Percentiles rank a stretch among this genome's conserved stretches.
Evolutionary conservation across 2,888 invertebrate genomes (phyloP).

Genomic region (Brachyptera risi): DNA sequence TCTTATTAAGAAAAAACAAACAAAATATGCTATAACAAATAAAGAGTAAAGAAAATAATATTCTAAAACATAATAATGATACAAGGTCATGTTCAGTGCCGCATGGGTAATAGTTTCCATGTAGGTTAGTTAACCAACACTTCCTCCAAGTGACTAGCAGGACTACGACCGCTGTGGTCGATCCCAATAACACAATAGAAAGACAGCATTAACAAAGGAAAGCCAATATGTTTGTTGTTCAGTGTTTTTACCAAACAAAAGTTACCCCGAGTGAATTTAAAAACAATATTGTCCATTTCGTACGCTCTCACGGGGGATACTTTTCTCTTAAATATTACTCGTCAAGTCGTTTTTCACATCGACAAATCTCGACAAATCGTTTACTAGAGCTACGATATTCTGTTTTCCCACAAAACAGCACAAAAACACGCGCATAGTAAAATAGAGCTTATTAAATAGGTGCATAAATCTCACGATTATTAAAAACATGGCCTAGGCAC

Average conservation of each 20-base stretch:
- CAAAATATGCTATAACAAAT: constrained; percentile 37
- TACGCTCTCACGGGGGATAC: constrained; percentile 6
- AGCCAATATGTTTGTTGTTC: too few species aligned
- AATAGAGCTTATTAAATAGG: constrained; percentile 35
- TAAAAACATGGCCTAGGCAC: constrained; percentile 35
- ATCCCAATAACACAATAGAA: constrained; percentile 16
- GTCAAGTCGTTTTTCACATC: constrained; percentile 3
- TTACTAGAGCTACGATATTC: constrained; percentile 18
- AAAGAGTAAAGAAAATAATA: constrained; percentile 31
- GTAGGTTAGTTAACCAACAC: constrained; percentile 22
- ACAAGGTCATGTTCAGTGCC: constrained; percentile 31
- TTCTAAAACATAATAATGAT: constrained; percentile 29
- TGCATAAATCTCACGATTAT: constrained; percentile 34
- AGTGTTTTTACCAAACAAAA: too few species aligned
- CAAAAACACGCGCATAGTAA: constrained; percentile 35
- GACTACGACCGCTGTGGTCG: constrained; percentile 28
- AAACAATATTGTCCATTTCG: constrained; percentile 8
- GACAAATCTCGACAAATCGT: too few species aligned
- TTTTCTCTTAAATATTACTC: not conserved
- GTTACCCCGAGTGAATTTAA: not conserved
- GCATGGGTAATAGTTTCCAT: constrained; percentile 24
- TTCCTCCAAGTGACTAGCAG: constrained; percentile 32
- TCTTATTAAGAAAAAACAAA: constrained; percentile 26
- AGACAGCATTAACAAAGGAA: constrained; percentile 33
- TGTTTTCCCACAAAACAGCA: constrained; percentile 29